Conservation (phyloP, 2,113 vertebrate species). For the Bubo bubo region DNA sequence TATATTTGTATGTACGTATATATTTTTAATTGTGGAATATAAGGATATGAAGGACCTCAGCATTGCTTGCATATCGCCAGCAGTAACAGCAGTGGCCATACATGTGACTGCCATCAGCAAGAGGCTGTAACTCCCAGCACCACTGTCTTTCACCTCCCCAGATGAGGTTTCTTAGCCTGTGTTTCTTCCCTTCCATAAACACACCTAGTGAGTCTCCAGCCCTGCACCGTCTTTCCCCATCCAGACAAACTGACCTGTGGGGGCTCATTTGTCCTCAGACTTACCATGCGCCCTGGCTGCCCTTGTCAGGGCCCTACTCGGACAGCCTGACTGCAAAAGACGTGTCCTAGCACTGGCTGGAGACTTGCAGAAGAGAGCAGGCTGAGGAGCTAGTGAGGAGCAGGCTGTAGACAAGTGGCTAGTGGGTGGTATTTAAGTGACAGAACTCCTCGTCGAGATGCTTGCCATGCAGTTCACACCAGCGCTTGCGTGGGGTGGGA, state of each 20-base stretch:
- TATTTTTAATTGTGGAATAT: background rate
- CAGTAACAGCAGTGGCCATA: background rate
- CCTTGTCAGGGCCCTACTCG: background rate
- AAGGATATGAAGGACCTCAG: background rate
- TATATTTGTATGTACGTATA: background rate
- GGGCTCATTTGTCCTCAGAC: background rate
- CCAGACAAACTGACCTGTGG: background rate
- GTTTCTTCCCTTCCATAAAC: background rate
- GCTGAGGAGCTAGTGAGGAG: background rate
- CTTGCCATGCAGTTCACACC: background rate
- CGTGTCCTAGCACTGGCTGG: background rate
- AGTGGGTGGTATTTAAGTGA: background rate
- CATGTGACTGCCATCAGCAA: background rate
- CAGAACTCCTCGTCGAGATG: background rate
- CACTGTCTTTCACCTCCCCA: background rate
- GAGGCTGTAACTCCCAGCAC: background rate
- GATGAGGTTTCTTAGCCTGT: background rate
- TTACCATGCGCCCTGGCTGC: background rate
- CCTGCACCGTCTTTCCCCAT: background rate
- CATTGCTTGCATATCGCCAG: background rate
- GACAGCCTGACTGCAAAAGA: background rate
- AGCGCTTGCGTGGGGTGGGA: background rate
- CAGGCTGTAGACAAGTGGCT: background rate
- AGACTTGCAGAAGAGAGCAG: background rate
- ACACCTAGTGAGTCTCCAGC: background rate